These are phyloP conservation scores for Oenanthe melanoleuca DNA, from an alignment of 2,113 vertebrate species.

Conservation along the genomic window DNA sequence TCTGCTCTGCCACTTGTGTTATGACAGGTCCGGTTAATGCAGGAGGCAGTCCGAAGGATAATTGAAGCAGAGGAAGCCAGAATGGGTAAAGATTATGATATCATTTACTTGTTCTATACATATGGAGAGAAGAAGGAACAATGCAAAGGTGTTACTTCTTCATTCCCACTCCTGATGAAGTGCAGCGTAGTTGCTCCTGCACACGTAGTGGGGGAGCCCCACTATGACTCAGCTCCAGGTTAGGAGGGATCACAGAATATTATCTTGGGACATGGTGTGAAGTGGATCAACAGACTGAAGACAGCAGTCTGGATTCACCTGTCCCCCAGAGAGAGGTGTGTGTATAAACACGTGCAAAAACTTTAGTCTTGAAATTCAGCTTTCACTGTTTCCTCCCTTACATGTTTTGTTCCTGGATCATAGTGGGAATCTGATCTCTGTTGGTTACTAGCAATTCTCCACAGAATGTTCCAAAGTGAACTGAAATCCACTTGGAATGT, in stretches of 20 bases:
- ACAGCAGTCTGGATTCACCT: not conserved
- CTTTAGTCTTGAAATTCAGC: not conserved
- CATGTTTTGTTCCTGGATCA: fast-evolving
- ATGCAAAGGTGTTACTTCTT: not conserved
- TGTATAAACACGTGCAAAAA: not conserved
- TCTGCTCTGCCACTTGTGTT: not conserved
- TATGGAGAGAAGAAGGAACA: not conserved
- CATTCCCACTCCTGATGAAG: not conserved
- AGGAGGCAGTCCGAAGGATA: slow-evolving; percentile 95
- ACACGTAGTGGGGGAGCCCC: fast-evolving
- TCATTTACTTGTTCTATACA: not conserved
- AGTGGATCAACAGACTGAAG: not conserved
- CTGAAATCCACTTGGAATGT: not conserved
- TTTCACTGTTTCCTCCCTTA: not conserved
- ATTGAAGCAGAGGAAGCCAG: slow-evolving; percentile 93
- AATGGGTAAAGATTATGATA: slow-evolving; percentile 84
- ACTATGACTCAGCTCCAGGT: not conserved
- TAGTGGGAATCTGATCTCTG: not conserved
- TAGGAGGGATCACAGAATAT: not conserved
- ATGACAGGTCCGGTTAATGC: slow-evolving; percentile 92
- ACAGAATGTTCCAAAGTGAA: not conserved
- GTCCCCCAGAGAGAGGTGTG: not conserved
- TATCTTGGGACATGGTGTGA: not conserved
- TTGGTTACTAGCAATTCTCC: not conserved
- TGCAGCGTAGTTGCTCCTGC: not conserved